Conservation (phyloP, 1,140 invertebrate species). For the Drosophila elegans region DNA sequence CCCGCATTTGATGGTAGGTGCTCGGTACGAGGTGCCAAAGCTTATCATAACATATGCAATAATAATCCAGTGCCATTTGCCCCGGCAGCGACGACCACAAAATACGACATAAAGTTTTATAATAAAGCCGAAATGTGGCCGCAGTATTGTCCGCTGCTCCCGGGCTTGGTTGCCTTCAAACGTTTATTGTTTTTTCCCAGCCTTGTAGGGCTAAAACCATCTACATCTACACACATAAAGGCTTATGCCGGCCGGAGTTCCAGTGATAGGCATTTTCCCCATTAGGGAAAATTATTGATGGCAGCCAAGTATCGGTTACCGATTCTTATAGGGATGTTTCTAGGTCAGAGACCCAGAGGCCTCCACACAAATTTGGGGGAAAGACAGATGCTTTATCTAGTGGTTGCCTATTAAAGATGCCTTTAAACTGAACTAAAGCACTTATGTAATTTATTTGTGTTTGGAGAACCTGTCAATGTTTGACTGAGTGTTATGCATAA, state of each 20-base stretch:
- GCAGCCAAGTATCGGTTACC: background rate
- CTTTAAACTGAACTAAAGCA: too few relatives aligned
- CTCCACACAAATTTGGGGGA: too few relatives aligned
- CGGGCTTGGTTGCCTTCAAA: background rate
- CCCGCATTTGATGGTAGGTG: constrained; percentile 12
- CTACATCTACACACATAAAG: constrained; percentile 1
- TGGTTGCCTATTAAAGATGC: too few relatives aligned
- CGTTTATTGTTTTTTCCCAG: constrained; percentile 23
- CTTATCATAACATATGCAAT: constrained; percentile 72
- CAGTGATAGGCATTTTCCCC: constrained; percentile 47
- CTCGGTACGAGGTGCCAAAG: constrained; percentile 40
- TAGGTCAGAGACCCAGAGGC: too few relatives aligned
- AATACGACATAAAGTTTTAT: constrained; percentile 57
- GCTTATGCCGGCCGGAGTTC: constrained; percentile 7
- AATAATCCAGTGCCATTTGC: constrained; percentile 59
- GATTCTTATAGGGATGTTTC: too few relatives aligned
- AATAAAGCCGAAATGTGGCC: constrained; percentile 59
- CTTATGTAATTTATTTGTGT: too few relatives aligned
- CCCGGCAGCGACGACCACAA: constrained; percentile 24
- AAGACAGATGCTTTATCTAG: too few relatives aligned
- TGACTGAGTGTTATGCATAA: too few relatives aligned
- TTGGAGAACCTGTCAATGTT: too few relatives aligned
- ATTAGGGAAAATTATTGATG: constrained; percentile 45
- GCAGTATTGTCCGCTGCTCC: constrained; percentile 28
- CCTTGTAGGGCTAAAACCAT: background rate